These are phyloP conservation scores for Drosophila triauraria DNA, from an alignment of 1,140 invertebrate genomes.

Conservation along the genomic window DNA sequence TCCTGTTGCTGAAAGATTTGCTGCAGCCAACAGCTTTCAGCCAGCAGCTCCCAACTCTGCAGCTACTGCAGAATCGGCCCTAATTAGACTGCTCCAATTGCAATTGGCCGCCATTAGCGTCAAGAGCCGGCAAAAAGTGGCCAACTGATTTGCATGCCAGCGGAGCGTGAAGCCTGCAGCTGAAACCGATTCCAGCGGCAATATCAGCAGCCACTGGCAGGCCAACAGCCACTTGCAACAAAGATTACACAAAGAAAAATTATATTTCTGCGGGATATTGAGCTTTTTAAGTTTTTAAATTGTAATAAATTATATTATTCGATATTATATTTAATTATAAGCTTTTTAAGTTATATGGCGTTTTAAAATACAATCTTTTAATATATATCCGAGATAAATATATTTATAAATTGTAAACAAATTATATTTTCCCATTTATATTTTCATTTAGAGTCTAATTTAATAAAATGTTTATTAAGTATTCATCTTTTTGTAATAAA, in stretches of 20 bases:
- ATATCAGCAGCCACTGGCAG: slow-evolving; percentile 29
- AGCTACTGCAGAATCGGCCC: slow-evolving; percentile 65
- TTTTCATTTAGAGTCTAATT: too few species aligned
- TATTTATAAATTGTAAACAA: too few species aligned
- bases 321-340: too few species aligned
- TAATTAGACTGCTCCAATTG: slow-evolving; percentile 70
- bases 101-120: slow-evolving; percentile 80
- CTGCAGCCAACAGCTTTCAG: slow-evolving; percentile 36
- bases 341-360: too few species aligned
- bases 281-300: neutral
- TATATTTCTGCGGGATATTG: neutral
- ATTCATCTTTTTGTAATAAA: too few species aligned
- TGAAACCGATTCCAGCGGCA: slow-evolving; percentile 54
- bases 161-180: slow-evolving; percentile 65
- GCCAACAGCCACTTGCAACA: slow-evolving; percentile 18
- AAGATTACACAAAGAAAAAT: slow-evolving; percentile 8
- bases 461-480: too few species aligned
- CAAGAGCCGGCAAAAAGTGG: slow-evolving; percentile 66
- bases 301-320: neutral
- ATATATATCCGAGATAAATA: too few species aligned
- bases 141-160: slow-evolving; percentile 76
- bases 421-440: too few species aligned
- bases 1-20: slow-evolving; percentile 34
- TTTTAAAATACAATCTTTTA: too few species aligned
- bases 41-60: slow-evolving; percentile 19